phyloP scores from a whole-genome alignment of 1,140 invertebrate genomes.

The Drosophila repleta region DNA sequence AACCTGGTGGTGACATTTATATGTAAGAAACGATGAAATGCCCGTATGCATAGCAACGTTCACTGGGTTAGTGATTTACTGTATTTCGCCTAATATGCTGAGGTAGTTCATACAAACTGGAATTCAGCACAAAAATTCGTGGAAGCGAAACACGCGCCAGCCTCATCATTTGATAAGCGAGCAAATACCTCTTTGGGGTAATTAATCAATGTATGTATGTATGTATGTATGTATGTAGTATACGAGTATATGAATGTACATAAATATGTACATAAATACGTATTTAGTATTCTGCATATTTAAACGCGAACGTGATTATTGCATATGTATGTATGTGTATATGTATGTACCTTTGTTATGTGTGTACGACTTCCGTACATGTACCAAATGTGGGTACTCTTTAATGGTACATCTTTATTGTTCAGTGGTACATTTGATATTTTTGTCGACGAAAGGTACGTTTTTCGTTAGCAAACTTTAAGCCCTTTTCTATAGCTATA shows the following conservation, averaged over 20 bases:
- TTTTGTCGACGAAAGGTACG: background rate
- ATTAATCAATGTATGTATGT: constrained; percentile 32
- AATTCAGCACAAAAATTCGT: constrained; percentile 52
- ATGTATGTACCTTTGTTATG: background rate
- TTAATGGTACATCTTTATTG: too few relatives aligned
- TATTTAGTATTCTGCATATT: constrained; percentile 2
- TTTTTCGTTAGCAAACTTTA: too few relatives aligned
- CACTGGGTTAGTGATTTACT: background rate
- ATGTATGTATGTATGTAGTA: too few relatives aligned
- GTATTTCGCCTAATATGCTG: background rate
- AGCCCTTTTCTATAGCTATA: too few relatives aligned
- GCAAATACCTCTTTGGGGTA: constrained; percentile 57
- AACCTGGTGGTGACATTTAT: background rate
- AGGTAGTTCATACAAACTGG: too few relatives aligned
- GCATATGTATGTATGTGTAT: constrained; percentile 8
- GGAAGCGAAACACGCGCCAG: constrained; percentile 69
- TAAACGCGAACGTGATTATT: constrained; percentile 6
- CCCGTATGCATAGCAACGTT: background rate
- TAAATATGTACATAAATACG: constrained; percentile 3
- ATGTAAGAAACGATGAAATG: background rate
- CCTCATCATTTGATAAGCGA: constrained; percentile 59
- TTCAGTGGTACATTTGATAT: background rate
- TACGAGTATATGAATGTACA: too few relatives aligned
- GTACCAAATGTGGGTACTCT: too few relatives aligned
- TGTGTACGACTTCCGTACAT: too few relatives aligned